Conservation (phyloP, 2,113 vertebrate species). For the Ia io region DNA sequence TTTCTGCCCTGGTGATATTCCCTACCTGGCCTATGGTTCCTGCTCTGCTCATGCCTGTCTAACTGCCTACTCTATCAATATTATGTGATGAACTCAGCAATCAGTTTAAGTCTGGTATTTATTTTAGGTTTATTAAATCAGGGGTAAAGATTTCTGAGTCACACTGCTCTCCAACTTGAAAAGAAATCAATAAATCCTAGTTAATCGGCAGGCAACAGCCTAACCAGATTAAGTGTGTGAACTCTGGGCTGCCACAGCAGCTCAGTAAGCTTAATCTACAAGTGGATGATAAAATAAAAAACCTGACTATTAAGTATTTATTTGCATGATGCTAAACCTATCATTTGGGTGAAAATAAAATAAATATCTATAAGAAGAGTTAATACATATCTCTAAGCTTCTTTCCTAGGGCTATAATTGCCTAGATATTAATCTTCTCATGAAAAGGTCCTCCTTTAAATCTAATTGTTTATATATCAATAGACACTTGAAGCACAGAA, state of each 20-base stretch:
- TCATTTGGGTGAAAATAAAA: slow-evolving; percentile 68
- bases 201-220: slow-evolving; percentile 74
- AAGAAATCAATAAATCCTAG: slow-evolving; percentile 63
- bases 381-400: slow-evolving; percentile 32
- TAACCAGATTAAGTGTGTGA: slow-evolving; percentile 80
- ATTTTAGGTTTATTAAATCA: slow-evolving; percentile 76
- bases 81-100: slow-evolving; percentile 62
- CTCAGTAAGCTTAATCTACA: slow-evolving; percentile 70
- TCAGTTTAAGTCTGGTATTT: slow-evolving; percentile 73
- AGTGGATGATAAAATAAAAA: slow-evolving; percentile 66
- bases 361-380: slow-evolving; percentile 61
- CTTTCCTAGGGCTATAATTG: slow-evolving; percentile 5
- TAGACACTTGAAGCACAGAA: slow-evolving; percentile 36
- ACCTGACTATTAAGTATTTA: slow-evolving; percentile 60
- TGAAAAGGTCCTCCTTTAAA: slow-evolving; percentile 27
- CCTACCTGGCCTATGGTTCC: background rate
- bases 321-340: slow-evolving; percentile 69
- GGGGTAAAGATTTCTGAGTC: slow-evolving; percentile 72
- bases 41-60: background rate
- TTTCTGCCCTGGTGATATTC: background rate
- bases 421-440: slow-evolving; percentile 41
- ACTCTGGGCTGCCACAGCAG: slow-evolving; percentile 66
- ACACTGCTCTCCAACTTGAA: slow-evolving; percentile 68
- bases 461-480: slow-evolving; percentile 25
- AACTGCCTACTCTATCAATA: background rate